Evolutionary conservation across 2,888 invertebrate species (phyloP).

Genomic region (Podabrus alpinus): DNA sequence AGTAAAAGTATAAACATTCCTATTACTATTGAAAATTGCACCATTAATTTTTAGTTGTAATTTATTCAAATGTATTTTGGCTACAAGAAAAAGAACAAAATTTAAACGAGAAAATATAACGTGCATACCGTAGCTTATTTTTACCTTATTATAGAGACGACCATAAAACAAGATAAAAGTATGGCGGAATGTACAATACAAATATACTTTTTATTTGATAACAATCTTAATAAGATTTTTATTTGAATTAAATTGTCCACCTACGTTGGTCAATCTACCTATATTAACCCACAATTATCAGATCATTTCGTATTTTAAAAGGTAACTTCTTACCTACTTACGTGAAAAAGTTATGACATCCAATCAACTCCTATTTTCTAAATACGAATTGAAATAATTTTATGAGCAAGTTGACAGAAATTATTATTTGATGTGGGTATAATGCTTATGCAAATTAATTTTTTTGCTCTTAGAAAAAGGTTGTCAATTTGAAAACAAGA

Average conservation of each 20-base stretch:
- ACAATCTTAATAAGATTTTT: neutral
- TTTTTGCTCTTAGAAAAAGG: neutral
- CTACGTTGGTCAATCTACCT: neutral
- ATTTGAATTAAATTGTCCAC: neutral
- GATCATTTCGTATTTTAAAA: neutral
- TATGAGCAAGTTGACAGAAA: neutral
- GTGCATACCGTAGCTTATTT: neutral
- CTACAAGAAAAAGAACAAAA: neutral
- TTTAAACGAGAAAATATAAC: neutral
- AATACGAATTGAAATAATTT: neutral
- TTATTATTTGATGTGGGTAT: neutral
- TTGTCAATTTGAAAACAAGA: neutral
- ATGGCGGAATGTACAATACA: neutral
- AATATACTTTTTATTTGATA: neutral
- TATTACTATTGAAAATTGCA: neutral
- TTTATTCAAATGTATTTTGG: neutral
- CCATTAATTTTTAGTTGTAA: neutral
- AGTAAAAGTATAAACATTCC: neutral
- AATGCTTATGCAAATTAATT: neutral
- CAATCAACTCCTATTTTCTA: neutral
- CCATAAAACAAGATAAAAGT: neutral
- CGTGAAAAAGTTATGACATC: neutral
- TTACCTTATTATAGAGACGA: neutral
- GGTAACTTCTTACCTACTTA: neutral
- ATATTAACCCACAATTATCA: neutral